Evolutionary conservation across 2,113 vertebrate species (phyloP).

Genomic region (Dissostichus mawsoni): DNA sequence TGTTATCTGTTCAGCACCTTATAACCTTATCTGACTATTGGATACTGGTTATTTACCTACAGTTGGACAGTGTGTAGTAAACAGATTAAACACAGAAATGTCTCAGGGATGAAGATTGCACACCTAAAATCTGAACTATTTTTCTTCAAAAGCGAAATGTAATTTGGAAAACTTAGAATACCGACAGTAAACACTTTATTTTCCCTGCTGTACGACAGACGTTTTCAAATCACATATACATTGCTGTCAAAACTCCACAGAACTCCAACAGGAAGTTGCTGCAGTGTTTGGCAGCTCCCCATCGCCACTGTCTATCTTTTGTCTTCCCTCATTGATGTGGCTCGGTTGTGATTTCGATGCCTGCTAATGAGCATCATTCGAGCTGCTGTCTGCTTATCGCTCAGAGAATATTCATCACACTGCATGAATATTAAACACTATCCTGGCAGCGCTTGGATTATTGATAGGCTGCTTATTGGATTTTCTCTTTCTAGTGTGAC

Average conservation of each 20-base stretch:
- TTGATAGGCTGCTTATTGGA: conserved; percentile 51
- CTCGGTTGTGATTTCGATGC: conserved; percentile 31
- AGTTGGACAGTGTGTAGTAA: neutral
- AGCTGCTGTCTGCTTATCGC: conserved; percentile 51
- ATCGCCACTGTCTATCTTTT: neutral
- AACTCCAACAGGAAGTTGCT: conserved; percentile 8
- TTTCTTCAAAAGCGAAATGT: too few relatives aligned
- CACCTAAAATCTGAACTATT: neutral
- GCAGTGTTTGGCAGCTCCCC: neutral
- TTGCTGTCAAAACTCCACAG: neutral
- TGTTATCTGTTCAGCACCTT: too few relatives aligned
- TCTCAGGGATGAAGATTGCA: neutral
- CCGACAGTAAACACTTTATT: too few relatives aligned
- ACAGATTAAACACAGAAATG: neutral
- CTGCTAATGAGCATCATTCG: conserved; percentile 51
- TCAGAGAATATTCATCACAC: conserved; percentile 57
- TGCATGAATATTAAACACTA: conserved; percentile 58
- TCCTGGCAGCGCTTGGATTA: conserved; percentile 45
- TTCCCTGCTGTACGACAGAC: too few relatives aligned
- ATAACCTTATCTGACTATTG: neutral
- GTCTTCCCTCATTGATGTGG: conserved; percentile 16
- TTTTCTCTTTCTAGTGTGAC: conserved; percentile 52
- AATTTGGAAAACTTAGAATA: neutral
- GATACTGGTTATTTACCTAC: neutral
- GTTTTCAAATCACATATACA: neutral